Evolutionary conservation across 1,140 invertebrate genomes (phyloP).

Genomic region (Heliconius eleuchia): DNA sequence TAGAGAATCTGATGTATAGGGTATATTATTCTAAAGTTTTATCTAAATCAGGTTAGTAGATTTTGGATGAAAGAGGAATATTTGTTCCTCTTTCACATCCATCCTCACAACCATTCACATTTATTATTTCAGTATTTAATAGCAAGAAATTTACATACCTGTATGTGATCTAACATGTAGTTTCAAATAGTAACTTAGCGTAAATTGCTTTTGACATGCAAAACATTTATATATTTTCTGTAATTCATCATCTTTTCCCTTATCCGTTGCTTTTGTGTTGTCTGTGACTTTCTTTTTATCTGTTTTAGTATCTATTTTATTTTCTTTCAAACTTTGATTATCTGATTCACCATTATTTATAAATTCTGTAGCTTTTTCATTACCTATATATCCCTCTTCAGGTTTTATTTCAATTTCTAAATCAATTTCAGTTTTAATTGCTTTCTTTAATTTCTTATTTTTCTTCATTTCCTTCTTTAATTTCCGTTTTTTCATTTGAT

Average conservation of each 20-base stretch:
- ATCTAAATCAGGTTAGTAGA: neutral
- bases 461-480: conserved; percentile 66
- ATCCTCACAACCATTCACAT: neutral
- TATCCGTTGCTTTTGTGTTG: conserved; percentile 22
- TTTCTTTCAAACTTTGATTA: conserved; percentile 39
- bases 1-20: neutral
- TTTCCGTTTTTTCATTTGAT: conserved; percentile 61
- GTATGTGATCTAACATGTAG: conserved; percentile 75
- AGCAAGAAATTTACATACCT: conserved; percentile 47
- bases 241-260: conserved; percentile 45
- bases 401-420: conserved; percentile 66
- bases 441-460: conserved; percentile 52
- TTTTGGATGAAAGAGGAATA: neutral
- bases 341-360: conserved; percentile 30
- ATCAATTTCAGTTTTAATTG: conserved; percentile 53
- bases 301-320: conserved; percentile 17
- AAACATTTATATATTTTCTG: conserved; percentile 76
- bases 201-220: conserved; percentile 70
- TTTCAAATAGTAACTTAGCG: conserved; percentile 71
- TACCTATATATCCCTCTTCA: conserved; percentile 70
- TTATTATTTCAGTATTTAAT: neutral
- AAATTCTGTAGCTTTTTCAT: conserved; percentile 56
- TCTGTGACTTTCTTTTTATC: conserved; percentile 16
- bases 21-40: neutral
- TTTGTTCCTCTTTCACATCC: neutral